Conservation (phyloP, 2,797 vertebrate genomes). For the Sebastes alutus region DNA sequence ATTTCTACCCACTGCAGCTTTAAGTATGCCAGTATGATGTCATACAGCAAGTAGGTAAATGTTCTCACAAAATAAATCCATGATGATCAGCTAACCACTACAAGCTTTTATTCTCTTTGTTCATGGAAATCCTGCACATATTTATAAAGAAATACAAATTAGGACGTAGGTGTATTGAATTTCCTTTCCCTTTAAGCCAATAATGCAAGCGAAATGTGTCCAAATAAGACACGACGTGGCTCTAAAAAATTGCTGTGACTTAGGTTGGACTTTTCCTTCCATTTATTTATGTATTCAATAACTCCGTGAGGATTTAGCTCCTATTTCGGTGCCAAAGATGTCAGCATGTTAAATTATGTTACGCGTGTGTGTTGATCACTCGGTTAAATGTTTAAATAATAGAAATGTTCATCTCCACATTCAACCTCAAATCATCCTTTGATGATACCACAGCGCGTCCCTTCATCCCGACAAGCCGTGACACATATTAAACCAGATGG, state of each 20-base stretch:
- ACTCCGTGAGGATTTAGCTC: background rate
- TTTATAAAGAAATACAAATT: slow-evolving; percentile 3
- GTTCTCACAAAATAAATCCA: slow-evolving; percentile 15
- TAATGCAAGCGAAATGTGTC: background rate
- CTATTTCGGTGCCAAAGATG: background rate
- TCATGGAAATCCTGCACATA: slow-evolving; percentile 11
- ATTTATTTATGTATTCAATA: slow-evolving; percentile 22
- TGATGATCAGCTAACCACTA: slow-evolving; percentile 7
- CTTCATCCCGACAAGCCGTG: slow-evolving; percentile 15
- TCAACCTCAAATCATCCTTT: slow-evolving; percentile 13
- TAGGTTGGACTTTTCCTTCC: background rate
- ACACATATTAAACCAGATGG: slow-evolving; percentile 48
- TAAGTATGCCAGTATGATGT: slow-evolving; percentile 8
- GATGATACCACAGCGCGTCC: slow-evolving; percentile 18
- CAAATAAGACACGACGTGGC: slow-evolving; percentile 8
- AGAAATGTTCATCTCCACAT: slow-evolving; percentile 17
- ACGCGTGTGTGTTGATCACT: slow-evolving; percentile 25
- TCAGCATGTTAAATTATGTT: slow-evolving; percentile 10
- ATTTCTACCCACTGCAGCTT: too few relatives aligned
- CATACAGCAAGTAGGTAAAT: slow-evolving; percentile 5
- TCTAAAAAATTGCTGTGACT: slow-evolving; percentile 13
- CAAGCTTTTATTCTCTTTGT: background rate
- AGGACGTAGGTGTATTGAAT: background rate
- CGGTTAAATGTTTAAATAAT: slow-evolving; percentile 9
- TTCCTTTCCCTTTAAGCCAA: background rate